phyloP scores from a whole-genome alignment of 2,113 vertebrate species.

The Tamias sibiricus region DNA sequence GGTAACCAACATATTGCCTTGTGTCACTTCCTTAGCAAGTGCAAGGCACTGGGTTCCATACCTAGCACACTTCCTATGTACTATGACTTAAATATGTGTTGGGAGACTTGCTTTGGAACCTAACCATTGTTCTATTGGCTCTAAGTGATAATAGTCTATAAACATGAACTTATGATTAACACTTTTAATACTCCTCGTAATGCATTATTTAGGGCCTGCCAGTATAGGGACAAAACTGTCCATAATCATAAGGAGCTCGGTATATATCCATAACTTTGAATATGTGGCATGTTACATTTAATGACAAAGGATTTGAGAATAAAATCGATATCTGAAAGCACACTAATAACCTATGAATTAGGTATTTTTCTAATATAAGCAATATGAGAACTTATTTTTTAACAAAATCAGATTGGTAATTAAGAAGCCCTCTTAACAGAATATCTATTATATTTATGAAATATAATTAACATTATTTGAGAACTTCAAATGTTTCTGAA shows the following conservation, averaged over 20 bases:
- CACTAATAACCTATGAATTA: background rate
- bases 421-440: conserved; percentile 27
- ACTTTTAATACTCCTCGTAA: background rate
- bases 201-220: background rate
- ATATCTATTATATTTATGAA: background rate
- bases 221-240: background rate
- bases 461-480: conserved; percentile 39
- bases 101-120: background rate
- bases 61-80: background rate
- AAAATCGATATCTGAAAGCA: conserved; percentile 3
- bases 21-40: background rate
- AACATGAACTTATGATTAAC: background rate
- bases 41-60: background rate
- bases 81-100: background rate
- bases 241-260: background rate
- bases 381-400: background rate
- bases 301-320: background rate
- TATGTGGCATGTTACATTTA: background rate
- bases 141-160: background rate
- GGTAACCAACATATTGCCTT: too few species aligned
- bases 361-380: background rate
- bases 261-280: background rate
- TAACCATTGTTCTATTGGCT: background rate
- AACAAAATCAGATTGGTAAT: conserved; percentile 1
- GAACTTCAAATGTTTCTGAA: conserved; percentile 20